Base-by-base conservation (phyloP, 2,113 vertebrate species). In the Hipposideros armiger region DNA sequence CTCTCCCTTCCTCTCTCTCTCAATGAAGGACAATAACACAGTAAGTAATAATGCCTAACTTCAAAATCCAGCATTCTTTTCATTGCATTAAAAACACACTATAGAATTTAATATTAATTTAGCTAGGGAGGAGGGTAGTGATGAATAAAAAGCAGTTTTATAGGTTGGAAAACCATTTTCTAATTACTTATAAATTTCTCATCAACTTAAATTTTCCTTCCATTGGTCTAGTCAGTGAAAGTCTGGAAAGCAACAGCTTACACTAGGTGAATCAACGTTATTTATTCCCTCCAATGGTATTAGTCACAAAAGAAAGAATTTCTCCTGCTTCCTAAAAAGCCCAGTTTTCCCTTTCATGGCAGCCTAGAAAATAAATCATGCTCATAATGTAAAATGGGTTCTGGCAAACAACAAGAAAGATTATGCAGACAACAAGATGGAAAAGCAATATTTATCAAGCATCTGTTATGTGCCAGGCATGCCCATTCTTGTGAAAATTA, bases 351-450 rank as follows among this genome's bases (percentile, higher is more conserved):
- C 74, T 94, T 83, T 74, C 87, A 90, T n/a, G 26, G 50, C 30
- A 54, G 22, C 30, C 58, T 90, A 84, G 9, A 74, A 11, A 83
- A 80, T 56, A 72, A 64, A 87, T 72, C 66, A 85, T 17, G 17
- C 40, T 96, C 60, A 84, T 19, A 87, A 60, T 32, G 28, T 87
- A 94, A 88, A 97, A 82, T 56, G 42, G 11, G 30, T 94, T 70
- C 90, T 91, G 30, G 36, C 62, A 94, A 70, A 93, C 28, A 80
- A 72, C 26, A 84, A 47, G 36, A 93, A 81, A 87, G 82, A 88
- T 56, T 47, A 87, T 3, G 6, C 36, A 91, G 19, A 85, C 50
- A 69, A 80, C 62, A 83, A 88, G 64, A 88, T 22, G 50, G 32
- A 54, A 91, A 84, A 82, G 52, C 47, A 74, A 28, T 13, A 77